Percentiles rank a stretch among this genome's conserved stretches.
Evolutionary conservation across 2,888 invertebrate genomes (phyloP).

Genomic region (Drosophila nigritarsus): DNA sequence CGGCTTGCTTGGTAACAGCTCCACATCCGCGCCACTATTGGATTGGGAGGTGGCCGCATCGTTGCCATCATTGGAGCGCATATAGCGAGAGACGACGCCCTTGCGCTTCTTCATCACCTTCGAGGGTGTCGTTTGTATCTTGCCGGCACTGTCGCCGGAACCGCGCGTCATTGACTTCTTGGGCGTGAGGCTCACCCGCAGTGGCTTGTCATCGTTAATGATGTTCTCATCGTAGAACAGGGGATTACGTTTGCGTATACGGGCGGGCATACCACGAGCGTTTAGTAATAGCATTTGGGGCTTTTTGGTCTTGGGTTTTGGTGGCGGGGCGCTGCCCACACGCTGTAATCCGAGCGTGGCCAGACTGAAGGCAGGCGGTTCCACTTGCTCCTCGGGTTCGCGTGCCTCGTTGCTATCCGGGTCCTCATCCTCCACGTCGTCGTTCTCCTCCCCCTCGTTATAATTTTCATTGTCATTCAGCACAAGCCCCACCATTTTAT

Average conservation of each 20-base stretch:
- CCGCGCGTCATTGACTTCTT: slow-evolving; percentile 66
- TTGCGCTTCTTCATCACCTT: slow-evolving; percentile 85
- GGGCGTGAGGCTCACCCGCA: slow-evolving; percentile 87
- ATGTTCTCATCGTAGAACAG: slow-evolving; percentile 96
- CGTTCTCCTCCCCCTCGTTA: slow-evolving; percentile 11
- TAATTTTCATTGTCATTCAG: slow-evolving; percentile 20
- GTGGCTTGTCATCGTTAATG: slow-evolving; percentile 92
- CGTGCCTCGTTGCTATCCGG: slow-evolving; percentile 57
- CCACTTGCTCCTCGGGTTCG: slow-evolving; percentile 88
- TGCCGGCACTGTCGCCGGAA: slow-evolving; percentile 43
- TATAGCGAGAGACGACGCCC: slow-evolving; percentile 84
- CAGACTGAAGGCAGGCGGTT: slow-evolving; percentile 90
- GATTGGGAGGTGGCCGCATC: slow-evolving; percentile 31
- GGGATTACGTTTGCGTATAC: slow-evolving; percentile 95
- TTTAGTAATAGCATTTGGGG: slow-evolving; percentile 93
- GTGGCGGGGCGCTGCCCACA: slow-evolving; percentile 91
- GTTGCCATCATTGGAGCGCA: slow-evolving; percentile 79
- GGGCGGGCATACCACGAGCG: slow-evolving; percentile 94
- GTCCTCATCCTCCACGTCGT: slow-evolving; percentile 31
- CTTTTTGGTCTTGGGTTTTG: slow-evolving; percentile 87
- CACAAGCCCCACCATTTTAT: slow-evolving; percentile 19
- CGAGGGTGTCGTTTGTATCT: slow-evolving; percentile 84
- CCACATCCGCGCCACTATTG: slow-evolving; percentile 21
- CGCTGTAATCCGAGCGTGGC: slow-evolving; percentile 92
- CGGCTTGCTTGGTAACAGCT: slow-evolving; percentile 18